These are phyloP conservation scores for Cheilosia vulpina DNA, from an alignment of 2,888 invertebrate genomes.

Conservation along the genomic window DNA sequence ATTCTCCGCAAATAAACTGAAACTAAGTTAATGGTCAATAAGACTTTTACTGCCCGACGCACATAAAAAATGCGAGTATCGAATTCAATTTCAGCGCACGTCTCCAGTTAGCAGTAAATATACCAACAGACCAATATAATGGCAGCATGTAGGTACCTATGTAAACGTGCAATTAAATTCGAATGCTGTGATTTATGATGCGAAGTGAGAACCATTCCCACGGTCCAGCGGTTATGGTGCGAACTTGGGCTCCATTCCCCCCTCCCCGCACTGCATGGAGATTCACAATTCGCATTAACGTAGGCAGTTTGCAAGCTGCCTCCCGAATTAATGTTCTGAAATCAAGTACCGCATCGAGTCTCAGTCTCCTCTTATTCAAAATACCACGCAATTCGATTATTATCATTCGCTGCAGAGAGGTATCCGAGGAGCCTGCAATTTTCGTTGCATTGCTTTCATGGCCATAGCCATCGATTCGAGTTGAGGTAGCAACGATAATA, in stretches of 20 bases:
- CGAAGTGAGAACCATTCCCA: constrained; percentile 46
- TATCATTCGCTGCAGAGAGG: constrained; percentile 40
- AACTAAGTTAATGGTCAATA: too few relatives aligned
- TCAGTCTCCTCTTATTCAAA: constrained; percentile 30
- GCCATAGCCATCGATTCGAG: constrained; percentile 61
- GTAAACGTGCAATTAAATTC: constrained; percentile 42
- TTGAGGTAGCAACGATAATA: constrained; percentile 68
- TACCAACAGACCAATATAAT: neutral
- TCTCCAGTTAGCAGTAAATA: neutral
- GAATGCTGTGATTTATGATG: constrained; percentile 41
- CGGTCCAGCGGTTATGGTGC: constrained; percentile 32
- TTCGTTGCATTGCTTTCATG: constrained; percentile 57
- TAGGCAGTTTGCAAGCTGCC: constrained; percentile 26
- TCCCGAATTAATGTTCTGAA: constrained; percentile 60
- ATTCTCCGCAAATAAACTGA: too few relatives aligned
- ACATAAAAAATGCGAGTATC: neutral
- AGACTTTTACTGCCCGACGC: too few relatives aligned
- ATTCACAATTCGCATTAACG: constrained; percentile 25
- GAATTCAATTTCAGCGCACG: neutral
- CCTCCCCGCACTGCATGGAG: neutral
- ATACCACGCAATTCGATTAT: constrained; percentile 67
- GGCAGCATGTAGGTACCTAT: neutral
- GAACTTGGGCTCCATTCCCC: neutral
- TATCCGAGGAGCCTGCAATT: constrained; percentile 34
- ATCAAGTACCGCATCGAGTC: constrained; percentile 53